Evolutionary conservation across 1,140 invertebrate genomes (phyloP), one percentile per base, ranked within the genome.

Genomic region (Planococcus citri): DNA sequence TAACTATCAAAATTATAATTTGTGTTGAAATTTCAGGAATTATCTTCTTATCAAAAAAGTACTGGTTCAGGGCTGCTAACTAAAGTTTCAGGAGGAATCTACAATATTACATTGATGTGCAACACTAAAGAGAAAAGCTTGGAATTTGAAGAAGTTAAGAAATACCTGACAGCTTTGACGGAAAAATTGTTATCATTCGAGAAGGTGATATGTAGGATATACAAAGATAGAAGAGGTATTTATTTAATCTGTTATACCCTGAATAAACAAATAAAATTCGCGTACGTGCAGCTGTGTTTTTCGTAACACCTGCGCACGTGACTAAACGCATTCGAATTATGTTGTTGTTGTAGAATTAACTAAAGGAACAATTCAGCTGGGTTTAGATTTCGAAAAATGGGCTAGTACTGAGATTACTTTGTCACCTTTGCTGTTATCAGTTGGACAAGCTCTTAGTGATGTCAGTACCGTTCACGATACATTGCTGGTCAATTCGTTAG

Each of bases 221-320:
- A 72, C 33, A 72, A 72, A 37, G 71, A 73, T 58, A 71, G 72
- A 68, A 72, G 70, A 72, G 72, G 71, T 69, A 57, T 27, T 8
- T 71, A 12, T 33, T 24, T 1, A 27, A 6, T 17, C 21, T 64
- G 25, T 6, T 20, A 24, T 64, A 24, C 3, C 60, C 17, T 51
- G 41, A 51, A n/a, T 20, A 51, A 51, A 51, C 41, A 51, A 51
- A 51, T 37, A 37, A 37, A 37, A 6, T 6, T 51, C 41, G n/a
- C 17, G 2, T 51, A 51, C 41, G 10, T 25, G 22, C 60, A 24
- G 10, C 25, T 64, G 22, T 64, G 25, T 25, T 20, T 25, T 64
- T 64, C 3, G 6, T 25, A 64, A 58, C 51, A 20, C 6, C 3
- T 64, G 8, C 17, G 10, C 60, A n/a, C n/a, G n/a, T n/a, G n/a